Evolutionary conservation across 2,113 vertebrate species (phyloP).

Genomic region (Otis tarda): DNA sequence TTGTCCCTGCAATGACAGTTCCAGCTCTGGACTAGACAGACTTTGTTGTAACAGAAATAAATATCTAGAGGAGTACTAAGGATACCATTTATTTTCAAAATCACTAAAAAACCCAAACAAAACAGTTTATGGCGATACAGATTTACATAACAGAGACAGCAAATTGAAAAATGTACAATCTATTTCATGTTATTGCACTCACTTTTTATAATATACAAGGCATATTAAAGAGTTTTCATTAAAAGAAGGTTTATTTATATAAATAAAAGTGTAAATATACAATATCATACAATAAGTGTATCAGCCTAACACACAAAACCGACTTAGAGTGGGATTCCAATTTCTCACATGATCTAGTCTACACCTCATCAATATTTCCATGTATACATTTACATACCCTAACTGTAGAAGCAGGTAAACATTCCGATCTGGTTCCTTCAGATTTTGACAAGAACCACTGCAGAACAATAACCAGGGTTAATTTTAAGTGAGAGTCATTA

Average conservation of each 20-base stretch:
- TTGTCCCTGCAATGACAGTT: neutral
- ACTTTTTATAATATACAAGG: conserved; percentile 80
- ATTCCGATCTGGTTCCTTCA: conserved; percentile 42
- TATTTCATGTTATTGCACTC: conserved; percentile 83
- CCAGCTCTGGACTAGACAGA: neutral
- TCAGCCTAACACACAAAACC: conserved; percentile 64
- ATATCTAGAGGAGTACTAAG: conserved; percentile 58
- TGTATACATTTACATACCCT: conserved; percentile 57
- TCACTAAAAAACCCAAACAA: conserved; percentile 73
- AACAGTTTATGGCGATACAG: conserved; percentile 73
- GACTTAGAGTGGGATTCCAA: conserved; percentile 56
- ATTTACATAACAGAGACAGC: conserved; percentile 77
- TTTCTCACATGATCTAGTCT: conserved; percentile 46
- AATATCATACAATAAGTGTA: conserved; percentile 78
- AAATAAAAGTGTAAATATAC: conserved; percentile 81
- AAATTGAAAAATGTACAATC: conserved; percentile 79
- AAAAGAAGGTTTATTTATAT: conserved; percentile 79
- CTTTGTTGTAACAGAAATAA: neutral
- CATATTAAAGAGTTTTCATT: conserved; percentile 70
- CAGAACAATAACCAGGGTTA: conserved; percentile 64
- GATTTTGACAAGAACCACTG: conserved; percentile 52
- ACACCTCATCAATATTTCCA: conserved; percentile 61
- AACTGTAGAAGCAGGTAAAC: conserved; percentile 65
- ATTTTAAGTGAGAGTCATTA: conserved; percentile 53
- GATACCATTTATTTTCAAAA: conserved; percentile 80